Conservation (phyloP, 2,797 vertebrate species). For the Tadarida brasiliensis region DNA sequence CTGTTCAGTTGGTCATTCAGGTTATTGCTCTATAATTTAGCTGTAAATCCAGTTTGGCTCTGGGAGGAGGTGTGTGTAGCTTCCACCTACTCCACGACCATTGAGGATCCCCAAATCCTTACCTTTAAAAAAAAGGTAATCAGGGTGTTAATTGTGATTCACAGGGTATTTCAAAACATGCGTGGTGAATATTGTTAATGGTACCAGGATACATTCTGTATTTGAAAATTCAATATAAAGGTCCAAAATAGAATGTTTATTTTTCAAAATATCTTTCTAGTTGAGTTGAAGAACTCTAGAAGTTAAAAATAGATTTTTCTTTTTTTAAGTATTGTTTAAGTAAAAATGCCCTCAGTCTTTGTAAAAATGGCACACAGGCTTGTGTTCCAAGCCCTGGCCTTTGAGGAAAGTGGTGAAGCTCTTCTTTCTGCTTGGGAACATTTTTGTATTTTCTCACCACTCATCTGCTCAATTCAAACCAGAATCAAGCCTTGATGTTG, state of each 20-base stretch:
- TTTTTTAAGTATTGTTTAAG: not conserved
- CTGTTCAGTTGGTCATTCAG: not conserved
- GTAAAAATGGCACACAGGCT: not conserved
- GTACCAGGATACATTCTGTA: not conserved
- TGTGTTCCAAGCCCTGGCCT: not conserved
- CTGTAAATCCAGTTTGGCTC: not conserved
- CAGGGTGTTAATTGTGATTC: not conserved
- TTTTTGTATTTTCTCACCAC: conserved; percentile 13
- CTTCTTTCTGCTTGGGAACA: not conserved
- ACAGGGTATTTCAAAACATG: not conserved
- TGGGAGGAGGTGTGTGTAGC: not conserved
- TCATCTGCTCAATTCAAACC: not conserved
- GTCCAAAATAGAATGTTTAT: not conserved
- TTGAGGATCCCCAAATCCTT: not conserved
- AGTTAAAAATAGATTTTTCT: conserved; percentile 1
- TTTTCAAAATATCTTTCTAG: conserved; percentile 27
- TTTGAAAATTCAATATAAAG: not conserved
- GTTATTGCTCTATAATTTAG: not conserved
- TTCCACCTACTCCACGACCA: not conserved
- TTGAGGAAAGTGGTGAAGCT: not conserved
- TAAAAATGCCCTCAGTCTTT: not conserved
- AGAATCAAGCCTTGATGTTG: not conserved
- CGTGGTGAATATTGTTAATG: not conserved
- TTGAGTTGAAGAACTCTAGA: not conserved
- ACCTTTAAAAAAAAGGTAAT: not conserved